A percentile compares a stretch with the other conserved stretches of the same genome.
Conservation (phyloP, 2,888 invertebrate genomes). For the Encarsia formosa region DNA sequence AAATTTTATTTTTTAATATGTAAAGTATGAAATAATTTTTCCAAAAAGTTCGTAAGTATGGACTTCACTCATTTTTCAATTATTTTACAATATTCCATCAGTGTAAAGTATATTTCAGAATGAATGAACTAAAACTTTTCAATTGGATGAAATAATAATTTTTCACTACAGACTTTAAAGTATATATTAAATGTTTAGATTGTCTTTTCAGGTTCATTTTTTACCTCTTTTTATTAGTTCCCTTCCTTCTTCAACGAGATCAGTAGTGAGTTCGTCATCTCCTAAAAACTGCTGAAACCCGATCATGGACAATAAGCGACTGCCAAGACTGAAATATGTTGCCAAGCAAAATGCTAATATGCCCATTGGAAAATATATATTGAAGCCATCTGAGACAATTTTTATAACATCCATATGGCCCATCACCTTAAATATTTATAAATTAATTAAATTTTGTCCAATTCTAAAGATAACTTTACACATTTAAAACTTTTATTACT, state of each 20-base stretch:
- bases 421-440: slow-evolving; percentile 69
- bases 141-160: no score
- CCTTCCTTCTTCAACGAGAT: slow-evolving; percentile 89
- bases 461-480: not conserved
- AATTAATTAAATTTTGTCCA: slow-evolving; percentile 4
- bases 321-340: slow-evolving; percentile 91
- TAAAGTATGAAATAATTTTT: not conserved
- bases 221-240: slow-evolving; percentile 85
- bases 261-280: slow-evolving; percentile 88
- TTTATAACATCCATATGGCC: slow-evolving; percentile 98
- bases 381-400: slow-evolving; percentile 95
- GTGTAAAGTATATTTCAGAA: no score
- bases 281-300: slow-evolving; percentile 97
- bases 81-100: no score
- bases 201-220: no score
- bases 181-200: no score
- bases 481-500: slow-evolving; percentile 60
- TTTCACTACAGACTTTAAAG: no score
- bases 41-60: no score
- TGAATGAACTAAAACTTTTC: no score
- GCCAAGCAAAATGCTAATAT: slow-evolving; percentile 89
- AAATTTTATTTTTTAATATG: slow-evolving; percentile 13
- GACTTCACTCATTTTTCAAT: no score
- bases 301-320: slow-evolving; percentile 80
- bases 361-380: slow-evolving; percentile 97